Evolutionary conservation across 1,140 invertebrate genomes (phyloP).

Genomic region (Pentalonia nigronervosa): DNA sequence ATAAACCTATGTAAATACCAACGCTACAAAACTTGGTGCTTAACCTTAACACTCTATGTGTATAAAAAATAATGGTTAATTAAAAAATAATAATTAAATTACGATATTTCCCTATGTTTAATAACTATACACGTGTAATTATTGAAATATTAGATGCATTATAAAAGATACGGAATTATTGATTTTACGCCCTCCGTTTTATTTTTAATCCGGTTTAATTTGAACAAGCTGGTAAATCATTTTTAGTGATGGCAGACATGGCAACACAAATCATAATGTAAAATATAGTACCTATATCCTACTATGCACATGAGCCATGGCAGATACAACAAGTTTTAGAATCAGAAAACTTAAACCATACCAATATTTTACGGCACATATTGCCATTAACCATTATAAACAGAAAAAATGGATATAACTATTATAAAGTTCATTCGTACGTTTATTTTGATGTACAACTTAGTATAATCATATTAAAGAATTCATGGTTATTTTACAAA

Average conservation of each 20-base stretch:
- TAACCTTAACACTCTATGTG: background rate
- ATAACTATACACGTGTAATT: background rate
- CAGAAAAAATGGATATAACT: background rate
- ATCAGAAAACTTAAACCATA: background rate
- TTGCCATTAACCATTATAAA: background rate
- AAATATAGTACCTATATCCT: background rate
- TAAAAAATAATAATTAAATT: slow-evolving; percentile 15
- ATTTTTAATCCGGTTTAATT: slow-evolving; percentile 7
- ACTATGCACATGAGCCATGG: background rate
- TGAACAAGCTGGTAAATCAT: background rate
- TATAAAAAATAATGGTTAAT: background rate
- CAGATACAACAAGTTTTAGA: background rate
- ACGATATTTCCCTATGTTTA: background rate
- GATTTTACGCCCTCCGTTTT: slow-evolving; percentile 24
- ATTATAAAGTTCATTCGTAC: background rate
- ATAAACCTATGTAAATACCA: background rate
- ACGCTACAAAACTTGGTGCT: background rate
- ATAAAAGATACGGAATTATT: background rate
- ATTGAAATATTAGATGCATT: background rate
- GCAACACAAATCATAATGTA: background rate
- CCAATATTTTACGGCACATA: background rate
- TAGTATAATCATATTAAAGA: background rate
- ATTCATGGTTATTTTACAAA: background rate
- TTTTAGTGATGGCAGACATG: background rate
- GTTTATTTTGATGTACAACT: background rate